Evolutionary conservation across 2,797 vertebrate species (phyloP), one percentile per base, ranked within the genome.

Genomic region (Silurus lanzhouensis): DNA sequence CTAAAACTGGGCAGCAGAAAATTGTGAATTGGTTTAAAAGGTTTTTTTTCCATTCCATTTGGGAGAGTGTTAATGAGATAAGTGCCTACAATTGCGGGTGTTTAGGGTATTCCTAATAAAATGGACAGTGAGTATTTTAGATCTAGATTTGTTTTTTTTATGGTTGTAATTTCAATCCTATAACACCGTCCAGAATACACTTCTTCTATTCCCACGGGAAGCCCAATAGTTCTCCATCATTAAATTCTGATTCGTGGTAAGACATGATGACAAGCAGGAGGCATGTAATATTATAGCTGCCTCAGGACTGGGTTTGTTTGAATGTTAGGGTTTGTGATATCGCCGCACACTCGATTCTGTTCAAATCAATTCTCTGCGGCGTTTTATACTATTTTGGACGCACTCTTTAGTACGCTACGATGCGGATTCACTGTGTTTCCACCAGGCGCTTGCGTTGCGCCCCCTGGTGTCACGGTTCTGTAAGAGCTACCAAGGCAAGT

Each of bases 401-500:
- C 27, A 52, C 20, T 83, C 0, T 61, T 83, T 74, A 63, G n/a
- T 83, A 15, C 14, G 27, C 7, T 64, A 13, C 5, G 13, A 63
- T 83, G 82, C 82, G 82, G 44, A n/a, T 83, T 78, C 72, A 13
- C 19, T 63, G 27, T 61, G 52, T 48, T 7, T 46, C 60, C 60
- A 52, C 10, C 20, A 19, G n/a, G 78, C 44, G 46, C 31, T 52
- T 52, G 68, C 46, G 46, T 79, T 77, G 92, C 94, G 94, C 95
- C 95, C 94, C 92, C 95, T 95, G 88, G 92, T 90, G 94, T 90
- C 44, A 76, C 19, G 22, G 46, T 82, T 67, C 64, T 71, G 70
- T 91, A 87, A 90, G 89, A 90, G 90, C 44, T 3, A 76, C 81
- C 88, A 87, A 85, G 80, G 48, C 85, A 90, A 92, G 90, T 92